Evolutionary conservation across 2,113 vertebrate species (phyloP), one percentile per base, ranked within the genome.

Genomic region (Pterocles orientalis): DNA sequence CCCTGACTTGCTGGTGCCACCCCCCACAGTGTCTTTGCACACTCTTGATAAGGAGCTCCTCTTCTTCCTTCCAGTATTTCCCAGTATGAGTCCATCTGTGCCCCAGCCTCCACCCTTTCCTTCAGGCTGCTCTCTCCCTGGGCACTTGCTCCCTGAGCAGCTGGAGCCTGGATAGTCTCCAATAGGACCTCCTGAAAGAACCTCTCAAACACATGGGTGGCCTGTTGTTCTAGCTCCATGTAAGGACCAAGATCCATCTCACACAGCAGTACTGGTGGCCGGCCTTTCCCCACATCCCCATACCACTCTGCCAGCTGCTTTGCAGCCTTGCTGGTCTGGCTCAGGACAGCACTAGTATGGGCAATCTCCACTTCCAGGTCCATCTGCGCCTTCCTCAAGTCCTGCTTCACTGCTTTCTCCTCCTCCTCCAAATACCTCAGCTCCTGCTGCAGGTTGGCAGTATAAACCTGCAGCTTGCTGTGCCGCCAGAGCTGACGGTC

Each of bases 171-270:
- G 16, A 33, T 5, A 13, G 11, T 56, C 21, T 28, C 43, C 43
- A 57, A 57, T 41, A 92, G 50, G 18, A 60, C 14, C 14, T 97
- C 73, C 75, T 85, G 82, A 28, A 72, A 45, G 17, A 93, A 78
- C 7, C 24, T 73, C 34, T 86, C 54, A 39, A 83, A 81, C 2
- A 0, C 14, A 3, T 70, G 23, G 2, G 70, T 88, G 28, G 45
- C 43, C 29, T 64, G 58, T 75, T 95, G 77, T 65, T 97, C 94
- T 51, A 82, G 71, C 41, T 96, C 33, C n/a, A 94, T 10, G 45
- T 91, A 95, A 66, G 41, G 62, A 25, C 50, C 14, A 10, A 97
- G 86, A 76, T 97, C 82, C 26, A 16, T 61, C 75, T 84, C n/a
- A 0, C 86, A 92, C 33, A 96, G 48, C 45, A 84, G 39, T 20